Conservation (phyloP, 2,113 vertebrate genomes). For the Felis catus region DNA sequence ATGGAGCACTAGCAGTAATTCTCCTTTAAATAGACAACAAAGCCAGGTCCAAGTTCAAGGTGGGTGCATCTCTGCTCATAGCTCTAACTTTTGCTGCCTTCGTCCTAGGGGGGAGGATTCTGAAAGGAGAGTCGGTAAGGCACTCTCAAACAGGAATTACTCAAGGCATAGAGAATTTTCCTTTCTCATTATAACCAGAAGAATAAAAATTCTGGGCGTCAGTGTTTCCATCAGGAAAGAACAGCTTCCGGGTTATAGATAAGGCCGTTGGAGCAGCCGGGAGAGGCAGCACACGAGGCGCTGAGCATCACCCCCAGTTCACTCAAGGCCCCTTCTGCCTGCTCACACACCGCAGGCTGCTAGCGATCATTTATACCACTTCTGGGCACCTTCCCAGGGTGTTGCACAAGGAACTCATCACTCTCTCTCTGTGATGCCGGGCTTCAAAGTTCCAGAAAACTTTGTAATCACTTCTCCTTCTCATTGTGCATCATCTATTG, state of each 20-base stretch:
- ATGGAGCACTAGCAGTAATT: background rate
- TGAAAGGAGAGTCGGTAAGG: background rate
- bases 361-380: background rate
- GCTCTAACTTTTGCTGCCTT: background rate
- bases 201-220: slow-evolving; percentile 32
- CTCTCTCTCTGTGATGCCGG: background rate
- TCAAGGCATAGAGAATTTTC: background rate
- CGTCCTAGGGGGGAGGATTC: background rate
- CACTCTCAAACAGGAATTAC: background rate
- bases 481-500: background rate
- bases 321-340: background rate
- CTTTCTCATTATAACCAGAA: background rate
- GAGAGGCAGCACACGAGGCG: background rate
- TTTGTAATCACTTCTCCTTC: background rate
- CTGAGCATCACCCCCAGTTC: background rate
- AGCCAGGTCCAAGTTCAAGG: background rate
- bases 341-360: background rate
- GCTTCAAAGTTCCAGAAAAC: background rate
- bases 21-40: background rate
- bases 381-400: slow-evolving; percentile 16
- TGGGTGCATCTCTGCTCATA: background rate
- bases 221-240: background rate
- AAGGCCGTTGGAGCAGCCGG: background rate
- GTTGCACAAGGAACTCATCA: background rate
- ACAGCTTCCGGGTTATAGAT: background rate